These are phyloP conservation scores for Sebastes fasciatus DNA, from an alignment of 2,113 vertebrate species.

Conservation along the genomic window DNA sequence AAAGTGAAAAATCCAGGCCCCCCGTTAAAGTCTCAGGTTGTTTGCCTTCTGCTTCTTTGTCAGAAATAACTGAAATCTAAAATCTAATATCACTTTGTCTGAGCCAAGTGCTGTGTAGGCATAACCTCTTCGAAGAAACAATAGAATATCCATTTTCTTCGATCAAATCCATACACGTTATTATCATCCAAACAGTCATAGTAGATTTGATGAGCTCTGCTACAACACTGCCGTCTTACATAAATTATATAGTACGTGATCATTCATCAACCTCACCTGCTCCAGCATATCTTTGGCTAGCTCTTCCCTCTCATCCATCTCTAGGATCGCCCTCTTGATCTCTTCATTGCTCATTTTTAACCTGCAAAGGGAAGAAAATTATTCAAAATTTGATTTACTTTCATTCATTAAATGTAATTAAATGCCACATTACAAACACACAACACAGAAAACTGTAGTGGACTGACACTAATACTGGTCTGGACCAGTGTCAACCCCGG, in stretches of 20 bases:
- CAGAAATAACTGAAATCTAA: background rate
- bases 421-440: background rate
- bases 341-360: conserved; percentile 97
- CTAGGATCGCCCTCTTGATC: conserved; percentile 93
- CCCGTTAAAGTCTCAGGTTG: background rate
- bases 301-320: conserved; percentile 98
- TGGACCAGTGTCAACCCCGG: background rate
- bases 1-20: background rate
- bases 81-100: background rate
- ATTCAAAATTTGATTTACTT: background rate
- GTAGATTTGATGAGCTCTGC: background rate
- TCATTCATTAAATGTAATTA: background rate
- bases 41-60: background rate
- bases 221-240: background rate
- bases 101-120: background rate
- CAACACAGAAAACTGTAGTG: background rate
- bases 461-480: background rate
- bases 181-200: background rate
- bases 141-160: background rate
- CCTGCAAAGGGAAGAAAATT: conserved; percentile 75
- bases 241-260: background rate
- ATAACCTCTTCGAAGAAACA: conserved; percentile 2
- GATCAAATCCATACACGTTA: background rate
- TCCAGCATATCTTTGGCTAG: conserved; percentile 98
- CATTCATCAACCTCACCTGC: conserved; percentile 84